These are phyloP conservation scores for Hydrolagus affinis DNA, from an alignment of 2,113 vertebrate species.

Conservation along the genomic window DNA sequence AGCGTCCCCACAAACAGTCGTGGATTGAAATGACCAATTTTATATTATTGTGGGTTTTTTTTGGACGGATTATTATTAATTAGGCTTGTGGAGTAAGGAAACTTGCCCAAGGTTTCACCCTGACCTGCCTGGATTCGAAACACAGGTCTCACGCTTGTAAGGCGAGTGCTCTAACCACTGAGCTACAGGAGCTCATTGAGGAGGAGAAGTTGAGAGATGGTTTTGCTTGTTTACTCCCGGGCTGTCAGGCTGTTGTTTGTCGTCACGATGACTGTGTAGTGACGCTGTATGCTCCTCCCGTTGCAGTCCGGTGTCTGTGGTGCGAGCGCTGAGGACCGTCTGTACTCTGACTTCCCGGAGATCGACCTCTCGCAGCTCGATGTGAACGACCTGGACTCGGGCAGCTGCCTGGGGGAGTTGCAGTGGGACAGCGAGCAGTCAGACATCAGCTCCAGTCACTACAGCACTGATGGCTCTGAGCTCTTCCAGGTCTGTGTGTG, in stretches of 20 bases:
- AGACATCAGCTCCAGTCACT: conserved; percentile 68
- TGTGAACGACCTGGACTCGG: conserved; percentile 81
- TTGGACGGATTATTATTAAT: no score
- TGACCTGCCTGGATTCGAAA: no score
- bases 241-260: background rate
- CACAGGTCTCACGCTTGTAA: no score
- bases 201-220: background rate
- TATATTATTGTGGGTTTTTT: no score
- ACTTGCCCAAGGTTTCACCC: no score
- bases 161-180: no score
- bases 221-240: background rate
- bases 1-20: no score
- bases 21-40: no score
- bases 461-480: conserved; percentile 72
- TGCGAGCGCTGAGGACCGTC: conserved; percentile 75
- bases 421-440: conserved; percentile 81
- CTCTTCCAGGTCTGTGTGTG: conserved; percentile 75
- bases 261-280: no score
- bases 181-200: no score
- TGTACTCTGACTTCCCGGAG: conserved; percentile 87
- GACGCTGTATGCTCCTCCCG: conserved; percentile 33
- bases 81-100: no score
- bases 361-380: conserved; percentile 96
- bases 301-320: conserved; percentile 65
- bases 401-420: conserved; percentile 80